These are phyloP conservation scores for Crocodylus rhombifer DNA, from an alignment of 2,797 vertebrate species.

Conservation along the genomic window DNA sequence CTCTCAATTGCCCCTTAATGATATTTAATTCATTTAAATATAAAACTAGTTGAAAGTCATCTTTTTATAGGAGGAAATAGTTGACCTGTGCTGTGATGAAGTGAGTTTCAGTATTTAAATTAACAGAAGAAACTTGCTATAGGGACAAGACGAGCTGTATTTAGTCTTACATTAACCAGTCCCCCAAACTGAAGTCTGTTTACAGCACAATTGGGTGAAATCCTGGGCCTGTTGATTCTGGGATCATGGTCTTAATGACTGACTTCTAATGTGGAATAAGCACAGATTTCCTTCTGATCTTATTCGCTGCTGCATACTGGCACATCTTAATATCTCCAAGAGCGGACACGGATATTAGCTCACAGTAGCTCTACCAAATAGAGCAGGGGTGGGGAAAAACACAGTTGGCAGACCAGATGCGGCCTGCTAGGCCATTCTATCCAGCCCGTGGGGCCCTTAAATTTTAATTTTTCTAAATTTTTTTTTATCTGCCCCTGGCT, in stretches of 20 bases:
- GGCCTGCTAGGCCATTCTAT: too few relatives aligned
- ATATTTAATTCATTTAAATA: too few relatives aligned
- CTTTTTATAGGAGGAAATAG: too few relatives aligned
- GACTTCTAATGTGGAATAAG: background rate
- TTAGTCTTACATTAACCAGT: background rate
- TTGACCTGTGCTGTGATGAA: too few relatives aligned
- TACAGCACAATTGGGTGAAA: background rate
- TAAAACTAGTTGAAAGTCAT: too few relatives aligned
- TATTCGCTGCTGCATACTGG: background rate
- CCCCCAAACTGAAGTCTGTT: background rate
- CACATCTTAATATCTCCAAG: background rate
- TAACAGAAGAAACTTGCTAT: too few relatives aligned
- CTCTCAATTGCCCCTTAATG: background rate
- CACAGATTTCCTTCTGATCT: slow-evolving; percentile 9
- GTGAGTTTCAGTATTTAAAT: too few relatives aligned
- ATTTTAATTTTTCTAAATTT: too few relatives aligned
- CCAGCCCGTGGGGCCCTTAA: too few relatives aligned
- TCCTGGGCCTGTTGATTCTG: background rate
- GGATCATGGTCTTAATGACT: background rate
- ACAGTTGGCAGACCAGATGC: too few relatives aligned
- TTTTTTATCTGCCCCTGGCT: too few relatives aligned
- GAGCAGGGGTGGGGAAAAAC: too few relatives aligned
- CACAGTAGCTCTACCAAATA: background rate
- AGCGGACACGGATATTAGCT: background rate
- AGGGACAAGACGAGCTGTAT: background rate